Conservation (phyloP, 2,113 vertebrate species). For the Zosterops japonicus region DNA sequence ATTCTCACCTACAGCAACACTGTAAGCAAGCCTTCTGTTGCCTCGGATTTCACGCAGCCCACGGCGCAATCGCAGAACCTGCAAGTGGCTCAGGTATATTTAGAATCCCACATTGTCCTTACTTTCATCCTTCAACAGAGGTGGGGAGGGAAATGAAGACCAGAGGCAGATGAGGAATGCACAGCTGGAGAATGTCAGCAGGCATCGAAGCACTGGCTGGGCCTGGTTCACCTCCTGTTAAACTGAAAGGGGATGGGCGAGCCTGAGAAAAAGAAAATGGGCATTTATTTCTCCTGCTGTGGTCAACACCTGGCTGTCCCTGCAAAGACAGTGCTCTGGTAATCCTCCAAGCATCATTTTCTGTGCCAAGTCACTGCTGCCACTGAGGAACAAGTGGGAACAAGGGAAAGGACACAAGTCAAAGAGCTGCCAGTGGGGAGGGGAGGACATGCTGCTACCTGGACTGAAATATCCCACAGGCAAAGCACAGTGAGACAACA, state of each 20-base stretch:
- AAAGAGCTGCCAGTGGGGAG: background rate
- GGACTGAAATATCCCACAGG: background rate
- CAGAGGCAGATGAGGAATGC: slow-evolving; percentile 23
- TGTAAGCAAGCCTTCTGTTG: background rate
- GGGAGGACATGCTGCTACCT: background rate
- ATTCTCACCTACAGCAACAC: background rate
- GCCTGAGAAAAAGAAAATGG: background rate
- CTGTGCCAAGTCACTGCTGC: background rate
- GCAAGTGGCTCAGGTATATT: background rate
- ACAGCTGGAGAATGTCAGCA: slow-evolving; percentile 47
- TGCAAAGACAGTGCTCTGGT: background rate
- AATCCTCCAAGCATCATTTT: background rate
- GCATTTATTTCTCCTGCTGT: background rate
- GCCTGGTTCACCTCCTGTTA: background rate
- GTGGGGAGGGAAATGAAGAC: background rate
- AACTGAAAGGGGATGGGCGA: background rate
- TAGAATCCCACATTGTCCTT: slow-evolving; percentile 36
- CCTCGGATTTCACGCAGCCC: slow-evolving; percentile 31
- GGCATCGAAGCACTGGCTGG: background rate
- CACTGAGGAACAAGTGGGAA: background rate
- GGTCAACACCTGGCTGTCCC: background rate
- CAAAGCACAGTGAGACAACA: background rate
- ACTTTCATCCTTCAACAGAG: background rate
- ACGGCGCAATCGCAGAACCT: background rate
- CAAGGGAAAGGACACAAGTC: background rate